Evolutionary conservation across 2,888 invertebrate genomes (phyloP).

Genomic region (Nephrocerus scutellatus): DNA sequence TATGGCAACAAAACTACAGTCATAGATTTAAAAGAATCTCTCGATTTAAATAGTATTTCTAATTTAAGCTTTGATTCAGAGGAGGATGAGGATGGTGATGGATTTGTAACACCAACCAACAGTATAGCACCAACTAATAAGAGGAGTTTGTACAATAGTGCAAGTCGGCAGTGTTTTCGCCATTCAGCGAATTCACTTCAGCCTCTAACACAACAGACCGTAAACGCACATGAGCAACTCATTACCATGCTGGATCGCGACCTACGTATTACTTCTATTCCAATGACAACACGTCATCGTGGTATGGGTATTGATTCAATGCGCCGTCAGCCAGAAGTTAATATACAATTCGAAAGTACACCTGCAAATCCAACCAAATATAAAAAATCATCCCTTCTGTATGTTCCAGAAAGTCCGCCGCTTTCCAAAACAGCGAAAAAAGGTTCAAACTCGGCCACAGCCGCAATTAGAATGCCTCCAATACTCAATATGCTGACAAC

Average conservation of each 20-base stretch:
- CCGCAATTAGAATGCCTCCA: slow-evolving; percentile 40
- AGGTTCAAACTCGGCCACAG: slow-evolving; percentile 28
- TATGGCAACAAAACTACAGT: too few species aligned
- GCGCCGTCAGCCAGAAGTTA: too few species aligned
- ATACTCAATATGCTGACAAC: slow-evolving; percentile 41
- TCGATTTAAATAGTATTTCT: slow-evolving; percentile 32
- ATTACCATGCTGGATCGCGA: slow-evolving; percentile 29
- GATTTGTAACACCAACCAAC: slow-evolving; percentile 14
- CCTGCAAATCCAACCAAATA: too few species aligned
- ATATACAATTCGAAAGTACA: too few species aligned
- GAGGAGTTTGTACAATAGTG: too few species aligned
- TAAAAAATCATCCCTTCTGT: slow-evolving; percentile 10
- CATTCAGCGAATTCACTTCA: slow-evolving; percentile 20
- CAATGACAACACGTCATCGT: slow-evolving; percentile 29
- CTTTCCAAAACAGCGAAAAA: too few species aligned
- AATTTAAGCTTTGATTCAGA: slow-evolving; percentile 37
- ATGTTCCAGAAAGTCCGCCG: slow-evolving; percentile 7
- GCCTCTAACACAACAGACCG: slow-evolving; percentile 17
- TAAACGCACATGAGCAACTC: slow-evolving; percentile 18
- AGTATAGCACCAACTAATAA: slow-evolving; percentile 31
- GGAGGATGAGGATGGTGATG: slow-evolving; percentile 30
- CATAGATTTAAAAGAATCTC: slow-evolving; percentile 12
- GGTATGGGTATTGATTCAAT: too few species aligned
- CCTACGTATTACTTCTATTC: slow-evolving; percentile 33
- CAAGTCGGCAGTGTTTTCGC: too few species aligned